Evolutionary conservation across 2,888 invertebrate genomes (phyloP), one percentile per base, ranked within the genome.

Genomic region (Cheilosia grossa): DNA sequence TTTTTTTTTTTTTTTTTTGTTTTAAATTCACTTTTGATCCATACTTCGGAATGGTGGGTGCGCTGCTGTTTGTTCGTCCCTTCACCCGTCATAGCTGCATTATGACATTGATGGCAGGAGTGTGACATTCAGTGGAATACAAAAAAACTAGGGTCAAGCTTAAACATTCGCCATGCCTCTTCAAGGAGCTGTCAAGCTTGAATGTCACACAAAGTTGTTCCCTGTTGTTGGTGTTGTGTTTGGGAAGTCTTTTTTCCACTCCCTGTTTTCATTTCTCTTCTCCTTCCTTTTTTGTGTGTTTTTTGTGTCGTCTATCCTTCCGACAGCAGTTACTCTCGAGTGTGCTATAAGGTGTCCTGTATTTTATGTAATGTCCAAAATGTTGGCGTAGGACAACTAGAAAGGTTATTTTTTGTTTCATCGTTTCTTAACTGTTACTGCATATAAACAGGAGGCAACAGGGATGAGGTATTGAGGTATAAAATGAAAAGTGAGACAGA

Each of bases 41-140:
- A 27, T 40, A 21, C 15, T 24, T 49, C 15, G 2, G 19, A 44
- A 66, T 42, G 37, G 44, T 37, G 21, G 47, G 74, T 15, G 27
- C 27, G 27, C 27, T 58, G 2, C 4, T 2, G 15, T 9, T 24
- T 2, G 2, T 0, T 59, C 37, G 17, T 7, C 15, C 13, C 44
- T n/a, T 37, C 27, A 21, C 5, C 27, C 21, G 15, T 30, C 21
- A 21, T n/a, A 33, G 37, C 59, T 59, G 70, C 67, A 61, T 78
- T 78, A 78, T 78, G 78, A 78, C 78, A 63, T 78, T 61, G 69
- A 69, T 78, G 69, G 61, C 77, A 69, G 40, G 49, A 63, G 42
- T 53, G 4, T 59, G 69, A 56, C 54, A 78, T 61, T 69, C 54
- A 63, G 33, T 40, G 37, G 44, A 17, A 67, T 53, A 15, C 17